phyloP scores from a whole-genome alignment of 64 coral and sea anemone species.

The Montipora capricornis region DNA sequence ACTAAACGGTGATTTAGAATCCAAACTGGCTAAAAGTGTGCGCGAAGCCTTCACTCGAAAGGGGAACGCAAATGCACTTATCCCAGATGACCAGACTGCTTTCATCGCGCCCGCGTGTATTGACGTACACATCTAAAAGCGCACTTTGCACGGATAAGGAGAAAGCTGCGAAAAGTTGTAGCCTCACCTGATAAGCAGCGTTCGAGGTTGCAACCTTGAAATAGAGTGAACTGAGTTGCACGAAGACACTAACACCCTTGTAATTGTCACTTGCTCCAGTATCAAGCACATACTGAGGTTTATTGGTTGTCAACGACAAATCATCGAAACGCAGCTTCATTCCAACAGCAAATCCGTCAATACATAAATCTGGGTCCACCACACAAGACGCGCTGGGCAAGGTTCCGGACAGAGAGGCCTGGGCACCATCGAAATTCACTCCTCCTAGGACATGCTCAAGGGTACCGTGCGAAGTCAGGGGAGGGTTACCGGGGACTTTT shows the following conservation, averaged over 20 bases:
- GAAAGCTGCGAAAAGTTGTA: not conserved
- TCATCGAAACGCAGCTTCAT: constrained; percentile 70
- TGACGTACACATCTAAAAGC: not conserved
- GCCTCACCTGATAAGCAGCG: constrained; percentile 56
- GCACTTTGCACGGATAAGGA: not conserved
- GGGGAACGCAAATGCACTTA: too few relatives aligned
- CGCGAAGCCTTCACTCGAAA: too few relatives aligned
- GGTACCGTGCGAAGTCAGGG: constrained; percentile 48
- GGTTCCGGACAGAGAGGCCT: constrained; percentile 54
- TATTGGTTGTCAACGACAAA: constrained; percentile 24
- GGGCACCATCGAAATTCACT: constrained; percentile 63
- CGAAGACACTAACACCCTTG: constrained; percentile 61
- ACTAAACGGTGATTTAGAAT: too few relatives aligned
- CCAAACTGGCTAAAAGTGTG: too few relatives aligned
- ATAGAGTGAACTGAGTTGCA: constrained; percentile 55
- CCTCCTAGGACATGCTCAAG: constrained; percentile 49
- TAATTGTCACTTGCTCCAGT: constrained; percentile 62
- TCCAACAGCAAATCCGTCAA: constrained; percentile 63
- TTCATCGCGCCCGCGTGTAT: not conserved
- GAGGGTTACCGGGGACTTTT: constrained; percentile 74
- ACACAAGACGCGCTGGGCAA: constrained; percentile 61
- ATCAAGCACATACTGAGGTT: constrained; percentile 83
- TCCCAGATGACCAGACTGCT: too few relatives aligned
- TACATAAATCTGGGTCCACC: constrained; percentile 65
- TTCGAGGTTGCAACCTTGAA: constrained; percentile 65